These are phyloP conservation scores for Rhamnusium bicolor DNA, from an alignment of 2,888 invertebrate genomes.

Conservation along the genomic window DNA sequence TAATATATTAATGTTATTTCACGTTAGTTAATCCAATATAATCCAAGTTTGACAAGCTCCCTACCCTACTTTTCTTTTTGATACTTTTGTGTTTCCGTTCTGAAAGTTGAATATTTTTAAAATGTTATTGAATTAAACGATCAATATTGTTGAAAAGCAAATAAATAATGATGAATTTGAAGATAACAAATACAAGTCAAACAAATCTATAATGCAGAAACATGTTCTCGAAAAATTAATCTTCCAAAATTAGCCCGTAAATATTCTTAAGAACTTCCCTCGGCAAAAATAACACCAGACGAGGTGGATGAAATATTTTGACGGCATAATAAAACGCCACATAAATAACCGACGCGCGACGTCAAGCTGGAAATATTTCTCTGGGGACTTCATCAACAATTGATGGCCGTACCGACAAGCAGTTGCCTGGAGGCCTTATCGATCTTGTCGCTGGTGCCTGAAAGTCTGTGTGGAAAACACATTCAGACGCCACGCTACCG, in stretches of 20 bases:
- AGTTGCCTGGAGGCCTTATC: conserved; percentile 62
- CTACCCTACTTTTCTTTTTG: too few relatives aligned
- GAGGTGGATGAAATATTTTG: conserved; percentile 6
- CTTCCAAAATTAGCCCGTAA: background rate
- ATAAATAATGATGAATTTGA: too few relatives aligned
- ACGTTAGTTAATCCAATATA: too few relatives aligned
- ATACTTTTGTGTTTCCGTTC: too few relatives aligned
- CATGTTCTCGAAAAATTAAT: background rate
- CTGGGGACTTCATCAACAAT: conserved; percentile 53
- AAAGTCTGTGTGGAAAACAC: conserved; percentile 47
- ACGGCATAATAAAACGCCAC: conserved; percentile 17
- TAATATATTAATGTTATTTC: too few relatives aligned
- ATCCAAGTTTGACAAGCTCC: too few relatives aligned
- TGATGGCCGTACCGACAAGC: conserved; percentile 54
- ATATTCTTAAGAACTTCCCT: background rate
- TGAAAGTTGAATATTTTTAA: too few relatives aligned
- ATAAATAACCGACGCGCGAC: conserved; percentile 16
- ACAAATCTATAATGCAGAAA: background rate
- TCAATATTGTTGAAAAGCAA: background rate
- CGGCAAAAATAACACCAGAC: background rate
- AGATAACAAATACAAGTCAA: too few relatives aligned
- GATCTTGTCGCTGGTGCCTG: conserved; percentile 54
- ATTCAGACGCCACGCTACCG: conserved; percentile 7
- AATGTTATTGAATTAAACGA: too few relatives aligned
- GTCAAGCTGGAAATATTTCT: conserved; percentile 9